phyloP scores from a whole-genome alignment of 2,888 invertebrate genomes.

The Sicus ferrugineus region DNA sequence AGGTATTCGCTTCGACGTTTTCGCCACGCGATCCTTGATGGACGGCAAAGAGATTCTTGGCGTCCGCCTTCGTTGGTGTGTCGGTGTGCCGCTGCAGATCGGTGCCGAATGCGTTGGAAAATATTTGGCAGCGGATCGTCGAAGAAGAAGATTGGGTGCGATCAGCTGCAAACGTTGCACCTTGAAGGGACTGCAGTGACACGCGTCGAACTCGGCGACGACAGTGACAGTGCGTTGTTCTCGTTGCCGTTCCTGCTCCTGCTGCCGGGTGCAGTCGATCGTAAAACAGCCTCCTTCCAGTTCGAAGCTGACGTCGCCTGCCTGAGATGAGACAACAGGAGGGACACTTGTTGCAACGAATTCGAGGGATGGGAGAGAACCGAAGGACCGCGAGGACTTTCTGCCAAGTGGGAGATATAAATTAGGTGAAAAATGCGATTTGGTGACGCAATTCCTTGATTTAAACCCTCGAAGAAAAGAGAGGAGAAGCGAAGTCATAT shows the following conservation, averaged over 20 bases:
- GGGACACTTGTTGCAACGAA: neutral
- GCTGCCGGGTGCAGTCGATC: neutral
- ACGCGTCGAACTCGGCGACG: neutral
- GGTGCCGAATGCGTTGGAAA: neutral
- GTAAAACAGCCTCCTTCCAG: neutral
- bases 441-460: too few relatives aligned
- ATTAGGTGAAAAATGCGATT: too few relatives aligned
- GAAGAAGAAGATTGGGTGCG: neutral
- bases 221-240: neutral
- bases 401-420: too few relatives aligned
- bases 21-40: constrained; percentile 49
- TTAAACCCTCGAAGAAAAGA: too few relatives aligned
- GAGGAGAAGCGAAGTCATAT: too few relatives aligned
- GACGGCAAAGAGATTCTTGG: constrained; percentile 34
- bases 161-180: constrained; percentile 29
- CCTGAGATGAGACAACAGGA: neutral
- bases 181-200: constrained; percentile 3
- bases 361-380: too few relatives aligned
- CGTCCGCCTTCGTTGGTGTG: neutral
- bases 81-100: neutral
- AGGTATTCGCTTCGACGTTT: constrained; percentile 32
- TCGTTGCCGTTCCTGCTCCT: neutral
- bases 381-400: too few relatives aligned
- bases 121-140: constrained; percentile 1
- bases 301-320: neutral